Base-by-base conservation (phyloP, 1,140 invertebrate genomes). In the Subanguina moxae region DNA sequence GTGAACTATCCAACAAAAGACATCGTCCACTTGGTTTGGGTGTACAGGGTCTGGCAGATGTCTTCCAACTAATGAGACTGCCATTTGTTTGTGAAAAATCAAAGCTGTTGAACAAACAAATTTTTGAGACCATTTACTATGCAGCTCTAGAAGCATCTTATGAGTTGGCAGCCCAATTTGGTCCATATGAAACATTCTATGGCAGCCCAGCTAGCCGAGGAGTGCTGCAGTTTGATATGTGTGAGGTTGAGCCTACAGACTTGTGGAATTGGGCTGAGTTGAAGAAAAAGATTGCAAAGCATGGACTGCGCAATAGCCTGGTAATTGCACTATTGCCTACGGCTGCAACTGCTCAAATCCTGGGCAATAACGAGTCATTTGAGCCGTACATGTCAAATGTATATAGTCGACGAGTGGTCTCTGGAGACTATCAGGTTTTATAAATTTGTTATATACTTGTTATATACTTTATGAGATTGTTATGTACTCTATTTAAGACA, bases 351-450 rank as follows among this genome's bases (percentile, higher is more conserved):
- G 94, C 96, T 8, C 95, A 98, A 85, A 99, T 99, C 80, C 87
- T 99, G 30, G 96, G 95, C 15, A 98, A 98, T 79, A 98, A 98
- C 84, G 94, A 99, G 84, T 92, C 92, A 0, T 91, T 97, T 80
- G 96, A 99, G 84, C 92, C 95, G 0, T 98, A 96, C 82, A 98
- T 94, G 0, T 94, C 90, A 19, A 99, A 99, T 81, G 92, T 98
- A 72, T 99, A 98, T 80, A 89, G 89, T 25, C 86, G 95, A 71
- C 86, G 95, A 57, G 94, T 38, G 11, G 85, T 97, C 11, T 94
- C 93, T 43, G 94, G 93, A 11, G 89, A 90, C 82, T 90, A 90
- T 77, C 88, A 89, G 84, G 87, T 88, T 73, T 66, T 52, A 68
- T 3, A 72, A 30, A 30, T 65, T 58, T 5, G 9, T 56, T 5